Percentiles rank a stretch among this genome's conserved stretches.
These are phyloP conservation scores for Isurus oxyrinchus DNA, from an alignment of 2,113 vertebrate species.

Conservation along the genomic window DNA sequence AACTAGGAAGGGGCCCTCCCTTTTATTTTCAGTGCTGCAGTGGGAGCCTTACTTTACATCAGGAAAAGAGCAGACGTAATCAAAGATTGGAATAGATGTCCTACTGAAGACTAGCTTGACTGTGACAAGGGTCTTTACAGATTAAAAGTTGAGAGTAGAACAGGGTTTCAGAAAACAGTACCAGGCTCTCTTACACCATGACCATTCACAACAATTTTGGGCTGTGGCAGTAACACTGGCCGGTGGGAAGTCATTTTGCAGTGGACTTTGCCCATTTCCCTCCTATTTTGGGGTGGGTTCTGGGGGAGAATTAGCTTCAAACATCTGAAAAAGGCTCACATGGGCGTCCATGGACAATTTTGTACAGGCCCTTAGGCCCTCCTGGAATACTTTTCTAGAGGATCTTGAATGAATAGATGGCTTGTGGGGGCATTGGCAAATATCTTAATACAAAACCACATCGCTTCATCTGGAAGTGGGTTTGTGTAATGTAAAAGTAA, in stretches of 20 bases:
- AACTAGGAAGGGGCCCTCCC: not conserved
- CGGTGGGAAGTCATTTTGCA: not conserved
- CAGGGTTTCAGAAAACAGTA: not conserved
- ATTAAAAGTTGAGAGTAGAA: not conserved
- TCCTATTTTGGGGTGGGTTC: too few species aligned
- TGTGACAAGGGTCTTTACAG: not conserved
- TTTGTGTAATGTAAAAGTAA: too few species aligned
- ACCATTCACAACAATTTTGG: not conserved
- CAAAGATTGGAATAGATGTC: not conserved
- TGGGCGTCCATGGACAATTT: too few species aligned
- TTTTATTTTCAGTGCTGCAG: not conserved
- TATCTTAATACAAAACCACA: too few species aligned
- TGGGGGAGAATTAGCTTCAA: too few species aligned
- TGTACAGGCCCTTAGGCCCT: too few species aligned
- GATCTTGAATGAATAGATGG: too few species aligned
- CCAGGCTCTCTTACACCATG: not conserved
- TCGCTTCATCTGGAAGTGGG: too few species aligned
- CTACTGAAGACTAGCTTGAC: not conserved
- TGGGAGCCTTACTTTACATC: not conserved
- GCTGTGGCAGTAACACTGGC: not conserved
- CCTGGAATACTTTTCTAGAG: too few species aligned
- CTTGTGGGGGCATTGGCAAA: too few species aligned
- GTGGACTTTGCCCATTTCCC: too few species aligned
- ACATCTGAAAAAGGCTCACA: too few species aligned
- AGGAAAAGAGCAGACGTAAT: not conserved